Evolutionary conservation across 2,797 vertebrate genomes (phyloP), one percentile per base, ranked within the genome.

Genomic region (Lepus oiostolus): DNA sequence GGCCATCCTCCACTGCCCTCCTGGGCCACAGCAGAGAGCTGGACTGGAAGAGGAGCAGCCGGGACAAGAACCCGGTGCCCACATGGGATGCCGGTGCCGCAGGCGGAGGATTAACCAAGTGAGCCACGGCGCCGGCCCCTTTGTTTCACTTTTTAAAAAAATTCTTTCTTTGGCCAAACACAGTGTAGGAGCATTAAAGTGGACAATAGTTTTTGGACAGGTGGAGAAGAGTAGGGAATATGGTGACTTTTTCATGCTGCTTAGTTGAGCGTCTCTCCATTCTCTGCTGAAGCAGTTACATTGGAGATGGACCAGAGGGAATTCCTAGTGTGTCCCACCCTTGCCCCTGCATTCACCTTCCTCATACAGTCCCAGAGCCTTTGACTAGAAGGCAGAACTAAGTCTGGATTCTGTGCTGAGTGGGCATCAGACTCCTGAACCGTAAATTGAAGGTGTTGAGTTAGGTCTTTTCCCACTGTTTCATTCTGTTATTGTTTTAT

Each of bases 391-490:
- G 74, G 68, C 24, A 28, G 74, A 77, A 38, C 35, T 8, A 67
- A 91, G 28, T 79, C 32, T 91, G 85, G 52, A 35, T 67, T 95
- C 83, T 92, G 30, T 75, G 72, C 82, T 28, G 54, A 70, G 35
- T 83, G 71, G n/a, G 8, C 22, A 80, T 75, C 19, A 17, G 65
- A 86, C 10, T 26, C 32, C 38, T 80, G 70, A 83, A 77, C 21
- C 68, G 58, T 52, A 58, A 13, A 3, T 28, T 81, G 58, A 87
- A 85, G 54, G 9, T 65, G 42, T 85, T 89, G 82, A 72, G 50
- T 47, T 62, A 90, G 19, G 24, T 85, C 89, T 79, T 95, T 65
- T 60, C 75, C 58, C 22, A 62, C n/a, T 13, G 38, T 5, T 58
- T 50, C 1, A 17, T 75, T 86, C 60, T 84, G 47, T 74, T 32